Percentiles rank a stretch among this genome's conserved stretches.
Evolutionary conservation across 2,888 invertebrate species (phyloP).

Genomic region (Cataglyphis cursor): DNA sequence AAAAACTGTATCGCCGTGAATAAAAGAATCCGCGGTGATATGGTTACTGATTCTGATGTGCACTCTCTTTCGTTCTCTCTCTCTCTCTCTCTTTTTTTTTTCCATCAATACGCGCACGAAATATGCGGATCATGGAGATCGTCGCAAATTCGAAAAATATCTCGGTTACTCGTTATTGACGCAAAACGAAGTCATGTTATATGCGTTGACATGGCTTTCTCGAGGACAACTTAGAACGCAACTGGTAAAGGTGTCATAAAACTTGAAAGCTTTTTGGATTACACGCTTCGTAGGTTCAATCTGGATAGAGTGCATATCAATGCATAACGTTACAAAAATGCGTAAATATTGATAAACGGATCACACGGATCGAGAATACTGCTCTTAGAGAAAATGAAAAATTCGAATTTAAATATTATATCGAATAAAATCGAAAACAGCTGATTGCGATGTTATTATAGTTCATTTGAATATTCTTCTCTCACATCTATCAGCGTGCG

Average conservation of each 20-base stretch:
- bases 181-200: conserved; percentile 23
- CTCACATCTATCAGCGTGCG: background rate
- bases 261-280: conserved; percentile 40
- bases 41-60: conserved; percentile 22
- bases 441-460: background rate
- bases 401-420: background rate
- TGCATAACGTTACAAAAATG: background rate
- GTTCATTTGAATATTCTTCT: background rate
- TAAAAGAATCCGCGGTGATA: conserved; percentile 62
- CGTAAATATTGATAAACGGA: background rate
- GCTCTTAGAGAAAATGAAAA: background rate
- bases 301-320: conserved; percentile 5
- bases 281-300: conserved; percentile 16
- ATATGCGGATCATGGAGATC: conserved; percentile 27
- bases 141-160: conserved; percentile 38
- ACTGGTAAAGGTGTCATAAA: conserved; percentile 11
- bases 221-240: background rate
- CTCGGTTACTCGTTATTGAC: conserved; percentile 32
- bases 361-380: background rate
- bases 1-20: conserved; percentile 39
- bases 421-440: background rate
- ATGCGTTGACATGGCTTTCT: background rate
- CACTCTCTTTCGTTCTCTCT: background rate
- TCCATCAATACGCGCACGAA: background rate
- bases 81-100: background rate